phyloP scores from a whole-genome alignment of 2,888 invertebrate genomes.

The Acanthosepion esculentum region DNA sequence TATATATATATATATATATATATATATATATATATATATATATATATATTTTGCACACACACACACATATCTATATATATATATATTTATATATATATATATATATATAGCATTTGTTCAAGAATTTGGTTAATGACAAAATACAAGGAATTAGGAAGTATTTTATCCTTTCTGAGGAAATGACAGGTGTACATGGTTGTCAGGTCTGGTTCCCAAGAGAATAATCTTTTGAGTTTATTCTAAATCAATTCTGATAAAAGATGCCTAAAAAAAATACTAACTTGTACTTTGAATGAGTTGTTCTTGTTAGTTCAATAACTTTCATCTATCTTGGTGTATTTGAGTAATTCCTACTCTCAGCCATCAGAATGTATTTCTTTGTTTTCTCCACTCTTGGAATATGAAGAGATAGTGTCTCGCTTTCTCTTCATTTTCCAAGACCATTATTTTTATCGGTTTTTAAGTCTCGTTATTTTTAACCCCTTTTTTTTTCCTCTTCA shows the following conservation, averaged over 20 bases:
- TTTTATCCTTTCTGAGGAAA: neutral
- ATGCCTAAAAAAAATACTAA: neutral
- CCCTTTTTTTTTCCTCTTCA: too few relatives aligned
- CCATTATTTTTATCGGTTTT: too few relatives aligned
- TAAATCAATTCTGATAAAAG: slow-evolving; percentile 33
- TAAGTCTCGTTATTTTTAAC: too few relatives aligned
- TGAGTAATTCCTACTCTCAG: neutral
- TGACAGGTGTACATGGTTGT: neutral
- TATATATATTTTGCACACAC: neutral
- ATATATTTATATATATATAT: neutral
- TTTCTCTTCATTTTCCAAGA: too few relatives aligned
- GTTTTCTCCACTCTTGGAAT: neutral
- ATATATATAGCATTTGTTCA: neutral
- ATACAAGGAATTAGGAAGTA: neutral
- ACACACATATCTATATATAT: neutral
- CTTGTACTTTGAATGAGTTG: neutral
- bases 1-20: neutral
- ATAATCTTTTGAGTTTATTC: neutral
- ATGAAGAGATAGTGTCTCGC: too few relatives aligned
- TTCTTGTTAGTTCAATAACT: neutral
- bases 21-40: neutral
- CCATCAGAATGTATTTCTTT: neutral
- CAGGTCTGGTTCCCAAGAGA: neutral
- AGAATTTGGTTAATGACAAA: neutral
- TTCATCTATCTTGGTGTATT: neutral